Base-by-base conservation (phyloP, 2,797 vertebrate species). In the Chelmon rostratus region DNA sequence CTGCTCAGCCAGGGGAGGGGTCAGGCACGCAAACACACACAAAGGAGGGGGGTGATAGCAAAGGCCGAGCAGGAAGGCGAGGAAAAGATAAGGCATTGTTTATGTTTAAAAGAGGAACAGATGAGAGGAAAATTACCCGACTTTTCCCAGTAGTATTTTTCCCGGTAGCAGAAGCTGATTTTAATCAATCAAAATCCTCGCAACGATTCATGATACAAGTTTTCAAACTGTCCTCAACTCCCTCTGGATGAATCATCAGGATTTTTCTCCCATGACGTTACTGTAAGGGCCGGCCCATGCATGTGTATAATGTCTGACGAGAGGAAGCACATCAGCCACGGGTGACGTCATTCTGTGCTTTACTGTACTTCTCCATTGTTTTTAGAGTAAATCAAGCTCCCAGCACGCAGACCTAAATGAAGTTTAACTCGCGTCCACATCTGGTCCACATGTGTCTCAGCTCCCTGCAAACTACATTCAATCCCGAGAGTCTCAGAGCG, bases 1-100 rank as follows among this genome's bases (percentile, higher is more conserved):
- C 98, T 99, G 94, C 76, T 82, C 73, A 42, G 78, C 33, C 71
- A 85, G 67, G 88, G 91, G 89, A 85, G 83, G 91, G 90, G 86
- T 77, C 84, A 74, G 47, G 38, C 83, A 52, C 12, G 31, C 50
- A 52, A 6, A 53, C 52, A 53, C 52, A 15, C 52, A 54, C 53
- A 54, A 73, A 23, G 76, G 85, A 76, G 72, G 79, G 79, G 77
- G 77, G 81, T 72, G 38, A 83, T 12, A 42, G 78, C 74, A 79
- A 46, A 68, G 38, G 56, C 76, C 81, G 81, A 81, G 79, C 90
- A 91, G 88, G 91, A 92, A 92, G 86, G 74, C 42, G 74, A 61
- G 66, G 64, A 37, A 78, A 74, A 83, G 92, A 92, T 93, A 92
- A 91, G 83, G 37, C 59, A 70, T 21, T 73, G 76, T 86, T 89